Conservation (phyloP, 2,888 invertebrate species). For the Aricia artaxerxes region DNA sequence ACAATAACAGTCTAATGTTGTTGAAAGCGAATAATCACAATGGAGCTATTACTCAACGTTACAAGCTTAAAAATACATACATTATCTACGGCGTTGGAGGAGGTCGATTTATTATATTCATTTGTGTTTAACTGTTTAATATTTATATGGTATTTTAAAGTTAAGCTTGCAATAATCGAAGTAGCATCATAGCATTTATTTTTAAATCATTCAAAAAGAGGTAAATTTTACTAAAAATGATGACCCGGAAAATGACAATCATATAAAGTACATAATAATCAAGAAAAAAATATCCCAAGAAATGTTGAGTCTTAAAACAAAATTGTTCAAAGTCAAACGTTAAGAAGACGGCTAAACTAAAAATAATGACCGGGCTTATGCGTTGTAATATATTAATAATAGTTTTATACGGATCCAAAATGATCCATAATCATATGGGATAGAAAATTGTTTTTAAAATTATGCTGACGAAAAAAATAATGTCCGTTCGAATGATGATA, state of each 20-base stretch:
- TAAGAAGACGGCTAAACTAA: conserved; percentile 50
- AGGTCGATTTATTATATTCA: background rate
- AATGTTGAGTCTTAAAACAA: conserved; percentile 42
- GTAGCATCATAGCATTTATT: background rate
- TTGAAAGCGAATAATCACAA: conserved; percentile 36
- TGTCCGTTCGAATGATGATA: conserved; percentile 61
- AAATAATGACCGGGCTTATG: conserved; percentile 56
- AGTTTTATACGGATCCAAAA: conserved; percentile 70
- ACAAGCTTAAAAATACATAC: conserved; percentile 48
- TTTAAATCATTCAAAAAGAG: no score
- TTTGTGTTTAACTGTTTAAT: background rate
- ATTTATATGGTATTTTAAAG: background rate
- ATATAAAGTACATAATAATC: background rate
- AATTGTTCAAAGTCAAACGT: conserved; percentile 45
- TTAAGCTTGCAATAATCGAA: background rate
- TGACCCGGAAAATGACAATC: conserved; percentile 19
- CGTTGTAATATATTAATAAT: conserved; percentile 74
- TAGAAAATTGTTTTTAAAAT: conserved; percentile 77
- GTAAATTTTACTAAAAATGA: no score
- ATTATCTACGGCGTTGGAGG: conserved; percentile 45
- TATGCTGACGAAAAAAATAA: conserved; percentile 66
- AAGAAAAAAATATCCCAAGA: conserved; percentile 40
- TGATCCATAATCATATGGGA: conserved; percentile 76
- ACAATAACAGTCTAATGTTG: conserved; percentile 35
- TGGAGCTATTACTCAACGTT: conserved; percentile 37